Evolutionary conservation across 2,113 vertebrate genomes (phyloP), one percentile per base, ranked within the genome.

Genomic region (Oxyura jamaicensis): DNA sequence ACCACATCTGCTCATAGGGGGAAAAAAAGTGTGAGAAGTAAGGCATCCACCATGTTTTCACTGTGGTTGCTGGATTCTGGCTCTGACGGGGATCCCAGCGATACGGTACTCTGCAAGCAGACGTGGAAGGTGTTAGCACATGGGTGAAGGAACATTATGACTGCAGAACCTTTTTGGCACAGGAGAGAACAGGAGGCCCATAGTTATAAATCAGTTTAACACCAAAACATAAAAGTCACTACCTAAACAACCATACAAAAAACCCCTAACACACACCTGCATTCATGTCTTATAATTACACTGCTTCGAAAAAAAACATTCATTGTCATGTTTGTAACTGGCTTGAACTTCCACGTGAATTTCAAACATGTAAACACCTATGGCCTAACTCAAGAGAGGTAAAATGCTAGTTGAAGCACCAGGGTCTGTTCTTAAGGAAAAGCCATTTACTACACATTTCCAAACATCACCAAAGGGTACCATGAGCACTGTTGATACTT

Each of bases 171-270:
- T 46, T 39, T 2, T 44, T 79, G 46, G 28, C 39, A 46, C 13
- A 29, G 46, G 7, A 39, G 13, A 3, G 5, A 13, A 31, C 0
- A 44, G 39, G 28, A 58, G 41, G 13, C 11, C 18, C 23, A 13
- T 7, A 6, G 60, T 14, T 28, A 29, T 46, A 62, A 35, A 76
- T 29, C 23, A 81, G 20, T 67, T 33, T 29, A 75, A 66, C 7
- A 0, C 10, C 33, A 5, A 74, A 50, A 77, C 74, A 35, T 18
- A 67, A 56, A 75, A 79, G 28, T 19, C n/a, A 48, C 3, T 28
- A 63, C 46, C 53, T 36, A 69, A 65, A 73, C 16, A 36, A 28
- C 48, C 8, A 13, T 8, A 19, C 13, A 82, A 68, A 21, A 52
- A 58, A 8, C 5, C 31, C 33, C 74, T 36, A 85, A 65, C 28